Evolutionary conservation across 2,888 invertebrate genomes (phyloP), one percentile per base, ranked within the genome.

Genomic region (Ectemnius cavifrons): DNA sequence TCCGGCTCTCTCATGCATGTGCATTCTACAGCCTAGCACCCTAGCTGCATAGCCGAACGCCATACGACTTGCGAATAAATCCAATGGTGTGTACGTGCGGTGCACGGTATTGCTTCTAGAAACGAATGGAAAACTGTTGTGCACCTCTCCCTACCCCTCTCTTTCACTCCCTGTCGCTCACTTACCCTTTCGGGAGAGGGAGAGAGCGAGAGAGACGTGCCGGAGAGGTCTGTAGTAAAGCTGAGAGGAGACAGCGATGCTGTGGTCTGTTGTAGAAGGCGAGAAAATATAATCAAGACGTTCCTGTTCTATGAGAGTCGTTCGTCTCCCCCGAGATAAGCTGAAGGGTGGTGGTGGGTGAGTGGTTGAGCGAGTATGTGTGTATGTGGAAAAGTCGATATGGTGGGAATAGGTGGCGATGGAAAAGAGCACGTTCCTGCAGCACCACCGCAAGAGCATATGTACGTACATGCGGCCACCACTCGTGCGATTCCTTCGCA

Each of bases 271-370:
- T 81, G 68, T 70, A 71, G 67, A 70, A 73, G 73, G 72, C 78
- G 83, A 81, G 83, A 81, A 80, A 80, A 80, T 78, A 83, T 83
- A 84, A 84, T 84, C 83, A 81, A 72, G 77, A 83, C 81, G 73
- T 81, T 79, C 66, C 77, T 70, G 56, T 69, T 67, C 71, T 67
- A 68, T 58, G 67, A 67, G 63, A 70, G 79, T 76, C 78, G 73
- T 78, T 74, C 77, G 77, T 84, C 73, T 79, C 77, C 23, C 64
- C 58, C 27, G 47, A 68, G 73, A 77, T 37, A 37, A 11, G 37
- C 11, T 11, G 37, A 37, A 37, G 5, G 28, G 28, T 4, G 37
- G 3, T 6, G 37, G 1, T 37, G 37, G 37, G 37, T 23, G 23
- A 3, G 37, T 1, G 37, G 37, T 37, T 37, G 37, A 37, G 37